Base-by-base conservation (phyloP, 2,888 invertebrate genomes). In the Aplocera efformata region DNA sequence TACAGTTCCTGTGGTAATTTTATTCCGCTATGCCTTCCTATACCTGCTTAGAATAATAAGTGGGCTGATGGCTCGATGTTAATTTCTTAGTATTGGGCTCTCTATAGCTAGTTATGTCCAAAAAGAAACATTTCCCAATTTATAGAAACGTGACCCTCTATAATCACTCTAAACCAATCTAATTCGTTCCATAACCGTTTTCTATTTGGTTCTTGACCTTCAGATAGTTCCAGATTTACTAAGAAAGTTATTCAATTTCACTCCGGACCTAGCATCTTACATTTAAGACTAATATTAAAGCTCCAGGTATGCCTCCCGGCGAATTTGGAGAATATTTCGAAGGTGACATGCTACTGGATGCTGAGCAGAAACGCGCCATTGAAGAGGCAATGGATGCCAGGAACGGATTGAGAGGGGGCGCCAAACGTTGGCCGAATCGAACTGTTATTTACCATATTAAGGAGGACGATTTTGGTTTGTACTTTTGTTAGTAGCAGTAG, bases 281-380 rank as follows among this genome's bases (percentile, higher is more conserved):
- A 17, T 17, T 17, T 5, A 3, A 3, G 5, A 24, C 23, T 23
- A n/a, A 10, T 8, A 9, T 9, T 4, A 9, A 10, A 6, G 8
- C 17, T 1, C 32, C 13, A 17, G 13, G 13, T 3, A 17, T 17
- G 13, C 13, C 13, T 17, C 7, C 13, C 10, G 71, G 61, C 23
- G 85, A 86, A 55, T 63, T 76, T 7, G 88, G 88, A 9, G 70
- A 80, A 5, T 61, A 82, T 42, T 89, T 89, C 48, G 89, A 90
- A 62, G 89, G 90, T 1, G 90, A 90, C 41, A 89, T 90, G 71
- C 3, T 89, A 32, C 50, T 89, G 35, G 73, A 72, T 5, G 44
- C 60, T 6, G 36, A 42, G 10, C 88, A 88, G 50, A 58, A 56
- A 40, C 42, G 56, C 36, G 79, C 72, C 0, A 59, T 82, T 5